Conservation (phyloP, 2,888 invertebrate species). For the Agelastica alni region DNA sequence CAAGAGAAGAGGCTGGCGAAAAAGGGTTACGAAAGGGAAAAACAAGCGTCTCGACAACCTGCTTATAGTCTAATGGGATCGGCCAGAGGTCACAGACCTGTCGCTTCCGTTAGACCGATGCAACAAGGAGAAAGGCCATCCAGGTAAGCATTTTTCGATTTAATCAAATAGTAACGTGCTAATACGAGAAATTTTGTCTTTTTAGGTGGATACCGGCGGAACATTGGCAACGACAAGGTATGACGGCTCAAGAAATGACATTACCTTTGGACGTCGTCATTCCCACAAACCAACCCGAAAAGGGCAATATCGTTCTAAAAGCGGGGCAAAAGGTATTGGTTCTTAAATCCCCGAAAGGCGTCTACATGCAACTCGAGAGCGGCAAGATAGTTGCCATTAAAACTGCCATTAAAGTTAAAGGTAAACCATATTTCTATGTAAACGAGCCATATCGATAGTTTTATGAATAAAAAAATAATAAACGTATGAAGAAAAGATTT, state of each 20-base stretch:
- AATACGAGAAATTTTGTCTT: neutral
- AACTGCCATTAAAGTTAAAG: constrained; percentile 72
- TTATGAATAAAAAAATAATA: too few species aligned
- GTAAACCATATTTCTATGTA: too few species aligned
- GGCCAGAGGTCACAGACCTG: constrained; percentile 54
- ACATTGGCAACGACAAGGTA: constrained; percentile 91
- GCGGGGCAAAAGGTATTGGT: constrained; percentile 95
- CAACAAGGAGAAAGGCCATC: constrained; percentile 59
- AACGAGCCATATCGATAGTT: too few species aligned
- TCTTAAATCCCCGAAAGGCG: constrained; percentile 92
- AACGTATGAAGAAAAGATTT: too few species aligned
- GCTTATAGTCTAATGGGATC: constrained; percentile 44
- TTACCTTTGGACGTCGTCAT: constrained; percentile 89
- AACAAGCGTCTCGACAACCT: constrained; percentile 68
- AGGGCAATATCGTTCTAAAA: constrained; percentile 86
- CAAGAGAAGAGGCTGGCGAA: constrained; percentile 93
- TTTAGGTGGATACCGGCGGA: constrained; percentile 83
- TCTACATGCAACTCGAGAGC: constrained; percentile 92
- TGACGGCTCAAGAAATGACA: constrained; percentile 83
- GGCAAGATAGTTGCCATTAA: constrained; percentile 94
- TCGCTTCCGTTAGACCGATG: constrained; percentile 78
- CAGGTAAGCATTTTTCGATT: constrained; percentile 10
- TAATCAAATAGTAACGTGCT: neutral
- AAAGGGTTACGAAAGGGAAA: constrained; percentile 91
- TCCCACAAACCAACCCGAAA: constrained; percentile 87